Conservation (phyloP, 2,113 vertebrate species). For the Odocoileus hemionus region DNA sequence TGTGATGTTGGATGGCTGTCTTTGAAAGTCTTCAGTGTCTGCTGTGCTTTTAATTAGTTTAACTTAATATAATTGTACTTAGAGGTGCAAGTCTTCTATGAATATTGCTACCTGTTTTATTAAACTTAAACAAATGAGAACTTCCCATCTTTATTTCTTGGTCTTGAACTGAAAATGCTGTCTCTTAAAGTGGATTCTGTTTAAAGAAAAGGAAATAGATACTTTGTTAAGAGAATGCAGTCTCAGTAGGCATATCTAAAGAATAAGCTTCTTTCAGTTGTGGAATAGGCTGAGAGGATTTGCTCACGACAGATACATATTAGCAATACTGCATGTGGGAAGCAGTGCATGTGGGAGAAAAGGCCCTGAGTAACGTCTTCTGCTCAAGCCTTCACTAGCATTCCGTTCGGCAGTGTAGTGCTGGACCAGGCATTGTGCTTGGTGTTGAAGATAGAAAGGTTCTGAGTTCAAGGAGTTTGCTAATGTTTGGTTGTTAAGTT, state of each 20-base stretch:
- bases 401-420: not conserved
- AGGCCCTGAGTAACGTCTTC: not conserved
- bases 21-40: conserved; percentile 13
- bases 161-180: not conserved
- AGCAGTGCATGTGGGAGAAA: not conserved
- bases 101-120: not conserved
- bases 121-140: conserved; percentile 1
- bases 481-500: not conserved
- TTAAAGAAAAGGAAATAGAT: not conserved
- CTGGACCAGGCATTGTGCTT: not conserved
- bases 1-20: not conserved
- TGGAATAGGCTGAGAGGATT: not conserved
- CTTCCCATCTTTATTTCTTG: not conserved
- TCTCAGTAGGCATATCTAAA: not conserved
- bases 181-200: not conserved
- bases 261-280: not conserved
- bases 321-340: not conserved
- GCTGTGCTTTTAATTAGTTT: not conserved
- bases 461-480: not conserved
- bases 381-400: not conserved
- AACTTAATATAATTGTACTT: not conserved
- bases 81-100: not conserved
- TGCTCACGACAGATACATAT: not conserved
- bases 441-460: not conserved
- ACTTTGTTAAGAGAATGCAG: not conserved